Base-by-base conservation (phyloP, 2,888 invertebrate species). In the Synanthedon andrenaeformis region DNA sequence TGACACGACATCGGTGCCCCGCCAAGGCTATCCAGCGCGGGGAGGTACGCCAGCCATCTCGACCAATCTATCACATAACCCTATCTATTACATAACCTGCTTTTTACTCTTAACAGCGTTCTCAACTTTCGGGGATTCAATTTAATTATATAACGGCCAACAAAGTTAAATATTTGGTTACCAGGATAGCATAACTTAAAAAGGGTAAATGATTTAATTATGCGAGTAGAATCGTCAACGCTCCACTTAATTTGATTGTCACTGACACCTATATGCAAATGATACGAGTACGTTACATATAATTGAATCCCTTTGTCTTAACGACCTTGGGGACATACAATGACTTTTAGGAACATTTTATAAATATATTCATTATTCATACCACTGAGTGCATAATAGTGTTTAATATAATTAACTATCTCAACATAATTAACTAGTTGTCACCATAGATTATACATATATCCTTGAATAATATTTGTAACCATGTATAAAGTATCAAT, bases 221-320 rank as follows among this genome's bases (percentile, higher is more conserved):
- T 80, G 76, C 80, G 68, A 67, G 66, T 76, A 72, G 67, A 74
- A 78, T 73, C 75, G 76, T 73, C 70, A 72, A 67, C 69, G 72
- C 72, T 69, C 72, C 78, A 81, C 75, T 82, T 84, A 78, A 85
- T 80, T 83, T 80, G 78, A 83, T 84, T 78, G 81, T 74, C 72
- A 72, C 64, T 73, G 81, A 83, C 83, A 84, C 83, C 79, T 80
- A 83, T 64, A 68, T 86, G 85, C 82, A 85, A 85, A 86, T 86
- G 72, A 79, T 77, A 71, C n/a, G n/a, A n/a, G n/a, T n/a, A n/a
- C 74, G 79, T 77, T 68, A 72, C 73, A 69, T 66, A 69, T 83
- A 87, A 86, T 85, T 84, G 85, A 85, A 84, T 85, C 82, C 81
- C 79, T 79, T 76, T 82, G 85, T 85, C 72, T 70, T 61, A 55